phyloP scores from a whole-genome alignment of 2,888 invertebrate genomes.

The Tipula unca region DNA sequence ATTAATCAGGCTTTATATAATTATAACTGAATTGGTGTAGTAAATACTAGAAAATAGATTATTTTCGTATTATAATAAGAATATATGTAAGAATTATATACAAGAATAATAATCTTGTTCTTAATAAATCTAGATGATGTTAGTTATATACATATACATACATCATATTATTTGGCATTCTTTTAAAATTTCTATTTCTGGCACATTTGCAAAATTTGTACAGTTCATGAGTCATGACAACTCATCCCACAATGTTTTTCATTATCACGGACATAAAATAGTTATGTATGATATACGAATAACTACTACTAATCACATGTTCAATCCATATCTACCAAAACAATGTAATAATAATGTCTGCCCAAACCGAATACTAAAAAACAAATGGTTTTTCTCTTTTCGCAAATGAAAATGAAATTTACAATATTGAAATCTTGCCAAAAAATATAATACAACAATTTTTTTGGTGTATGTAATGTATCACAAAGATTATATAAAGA shows the following conservation, averaged over 20 bases:
- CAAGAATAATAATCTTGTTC: not conserved
- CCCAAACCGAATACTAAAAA: not conserved
- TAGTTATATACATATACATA: not conserved
- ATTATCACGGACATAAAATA: not conserved
- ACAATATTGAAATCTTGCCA: not conserved
- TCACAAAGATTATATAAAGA: not conserved
- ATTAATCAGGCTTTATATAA: not conserved
- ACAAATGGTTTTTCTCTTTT: not conserved
- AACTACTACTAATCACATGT: not conserved
- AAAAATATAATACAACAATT: not conserved
- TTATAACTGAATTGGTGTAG: not conserved
- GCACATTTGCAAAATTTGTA: not conserved
- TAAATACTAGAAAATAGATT: not conserved
- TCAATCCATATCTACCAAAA: not conserved
- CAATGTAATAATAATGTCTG: not conserved
- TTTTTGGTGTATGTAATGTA: not conserved
- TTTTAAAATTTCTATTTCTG: not conserved
- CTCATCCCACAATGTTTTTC: not conserved
- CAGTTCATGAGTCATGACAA: not conserved
- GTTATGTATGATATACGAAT: not conserved
- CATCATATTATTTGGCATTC: no score
- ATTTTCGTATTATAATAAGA: not conserved
- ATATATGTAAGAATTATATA: not conserved
- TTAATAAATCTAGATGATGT: not conserved
- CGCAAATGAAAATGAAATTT: not conserved